Percentiles rank a stretch among this genome's conserved stretches.
Conservation (phyloP, 2,797 vertebrate species). For the Choloepus didactylus region DNA sequence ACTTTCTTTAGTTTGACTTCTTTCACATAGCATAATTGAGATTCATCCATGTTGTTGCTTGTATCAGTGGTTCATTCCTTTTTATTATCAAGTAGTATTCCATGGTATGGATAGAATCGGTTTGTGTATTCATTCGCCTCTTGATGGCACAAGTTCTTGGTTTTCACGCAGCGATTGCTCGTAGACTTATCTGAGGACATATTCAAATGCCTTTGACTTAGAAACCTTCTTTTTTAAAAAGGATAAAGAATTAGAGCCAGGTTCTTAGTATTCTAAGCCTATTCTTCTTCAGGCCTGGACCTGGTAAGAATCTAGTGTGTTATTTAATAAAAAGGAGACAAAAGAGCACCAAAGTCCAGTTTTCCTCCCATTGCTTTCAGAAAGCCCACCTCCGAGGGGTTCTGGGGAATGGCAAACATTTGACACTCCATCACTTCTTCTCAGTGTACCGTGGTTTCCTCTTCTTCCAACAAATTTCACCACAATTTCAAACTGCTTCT, state of each 20-base stretch:
- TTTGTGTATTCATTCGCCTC: fast-evolving
- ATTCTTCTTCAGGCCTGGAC: not conserved
- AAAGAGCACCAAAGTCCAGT: fast-evolving
- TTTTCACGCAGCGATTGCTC: not conserved
- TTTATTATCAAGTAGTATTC: too few relatives aligned
- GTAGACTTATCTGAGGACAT: not conserved
- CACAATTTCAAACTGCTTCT: not conserved
- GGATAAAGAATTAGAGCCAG: fast-evolving
- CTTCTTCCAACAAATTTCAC: not conserved
- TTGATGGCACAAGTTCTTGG: not conserved
- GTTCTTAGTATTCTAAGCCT: not conserved
- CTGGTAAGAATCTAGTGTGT: fast-evolving
- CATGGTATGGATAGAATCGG: fast-evolving
- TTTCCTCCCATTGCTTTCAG: not conserved
- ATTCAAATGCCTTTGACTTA: fast-evolving
- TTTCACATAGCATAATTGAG: fast-evolving
- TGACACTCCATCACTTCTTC: not conserved
- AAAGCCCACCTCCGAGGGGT: not conserved
- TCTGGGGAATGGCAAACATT: not conserved
- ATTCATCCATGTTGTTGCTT: not conserved
- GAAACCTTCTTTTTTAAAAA: not conserved
- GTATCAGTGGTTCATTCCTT: fast-evolving
- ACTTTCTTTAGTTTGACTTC: not conserved
- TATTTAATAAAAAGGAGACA: not conserved
- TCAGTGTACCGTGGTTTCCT: fast-evolving